These are phyloP conservation scores for Dendrolimus punctatus DNA, from an alignment of 1,140 invertebrate species.

Conservation along the genomic window DNA sequence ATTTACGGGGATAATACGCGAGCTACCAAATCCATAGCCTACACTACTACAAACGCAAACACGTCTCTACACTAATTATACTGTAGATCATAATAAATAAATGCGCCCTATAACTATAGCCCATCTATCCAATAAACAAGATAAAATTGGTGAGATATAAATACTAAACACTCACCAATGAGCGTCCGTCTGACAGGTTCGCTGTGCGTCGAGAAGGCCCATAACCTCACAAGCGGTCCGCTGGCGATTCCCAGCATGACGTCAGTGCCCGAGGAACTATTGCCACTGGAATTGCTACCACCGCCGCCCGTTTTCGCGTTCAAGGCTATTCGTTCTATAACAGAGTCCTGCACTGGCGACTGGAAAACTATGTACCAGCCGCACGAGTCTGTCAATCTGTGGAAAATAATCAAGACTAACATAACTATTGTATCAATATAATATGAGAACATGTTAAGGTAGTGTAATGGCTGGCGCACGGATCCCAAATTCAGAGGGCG, in stretches of 20 bases:
- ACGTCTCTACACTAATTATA: too few species aligned
- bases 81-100: too few species aligned
- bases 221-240: slow-evolving; percentile 88
- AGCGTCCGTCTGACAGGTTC: slow-evolving; percentile 63
- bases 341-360: slow-evolving; percentile 90
- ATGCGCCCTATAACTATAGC: too few species aligned
- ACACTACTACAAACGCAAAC: too few species aligned
- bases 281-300: slow-evolving; percentile 61
- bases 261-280: slow-evolving; percentile 49
- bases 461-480: too few species aligned
- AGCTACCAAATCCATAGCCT: too few species aligned
- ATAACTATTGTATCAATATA: too few species aligned
- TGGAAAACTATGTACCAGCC: slow-evolving; percentile 97
- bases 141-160: too few species aligned
- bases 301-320: slow-evolving; percentile 91
- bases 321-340: slow-evolving; percentile 93
- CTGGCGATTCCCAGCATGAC: slow-evolving; percentile 80
- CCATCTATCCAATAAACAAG: too few species aligned
- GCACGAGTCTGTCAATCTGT: slow-evolving; percentile 92
- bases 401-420: slow-evolving; percentile 27
- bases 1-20: too few species aligned
- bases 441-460: too few species aligned
- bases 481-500: too few species aligned
- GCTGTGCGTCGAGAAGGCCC: slow-evolving; percentile 82
- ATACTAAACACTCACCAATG: slow-evolving; percentile 38